Evolutionary conservation across 2,888 invertebrate species (phyloP).

Genomic region (Cryptosula pallasiana): DNA sequence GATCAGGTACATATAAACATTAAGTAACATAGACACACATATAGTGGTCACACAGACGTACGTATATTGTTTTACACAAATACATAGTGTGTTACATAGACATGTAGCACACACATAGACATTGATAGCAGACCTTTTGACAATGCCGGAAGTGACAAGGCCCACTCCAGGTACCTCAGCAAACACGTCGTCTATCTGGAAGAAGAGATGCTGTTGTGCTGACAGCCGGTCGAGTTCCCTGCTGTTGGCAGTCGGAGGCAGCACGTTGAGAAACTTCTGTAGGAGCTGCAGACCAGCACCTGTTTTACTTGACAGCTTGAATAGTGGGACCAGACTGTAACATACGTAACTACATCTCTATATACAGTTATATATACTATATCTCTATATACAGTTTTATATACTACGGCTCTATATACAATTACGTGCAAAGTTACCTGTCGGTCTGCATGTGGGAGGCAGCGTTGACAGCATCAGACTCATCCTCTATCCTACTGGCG

Average conservation of each 20-base stretch:
- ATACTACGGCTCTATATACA: no score
- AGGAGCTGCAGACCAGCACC: conserved; percentile 75
- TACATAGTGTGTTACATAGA: no score
- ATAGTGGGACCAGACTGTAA: conserved; percentile 56
- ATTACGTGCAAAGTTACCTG: conserved; percentile 1
- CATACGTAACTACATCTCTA: no score
- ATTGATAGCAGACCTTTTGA: conserved; percentile 40
- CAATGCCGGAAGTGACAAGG: conserved; percentile 44
- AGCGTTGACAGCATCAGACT: conserved; percentile 71
- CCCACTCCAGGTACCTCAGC: conserved; percentile 50
- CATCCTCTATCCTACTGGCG: conserved; percentile 63
- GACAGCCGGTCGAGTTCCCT: conserved; percentile 66
- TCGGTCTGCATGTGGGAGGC: conserved; percentile 60
- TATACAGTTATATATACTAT: no score
- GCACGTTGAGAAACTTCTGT: conserved; percentile 77
- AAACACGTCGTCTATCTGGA: conserved; percentile 84
- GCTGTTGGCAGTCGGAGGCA: conserved; percentile 55
- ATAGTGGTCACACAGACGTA: no score
- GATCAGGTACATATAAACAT: no score
- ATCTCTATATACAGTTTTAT: no score
- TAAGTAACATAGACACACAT: no score
- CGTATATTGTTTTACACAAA: no score
- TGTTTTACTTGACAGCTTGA: conserved; percentile 76
- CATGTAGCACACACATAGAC: no score
- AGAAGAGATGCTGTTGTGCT: conserved; percentile 47